These are phyloP conservation scores for Rana temporaria DNA, from an alignment of 2,113 vertebrate genomes.

Conservation along the genomic window DNA sequence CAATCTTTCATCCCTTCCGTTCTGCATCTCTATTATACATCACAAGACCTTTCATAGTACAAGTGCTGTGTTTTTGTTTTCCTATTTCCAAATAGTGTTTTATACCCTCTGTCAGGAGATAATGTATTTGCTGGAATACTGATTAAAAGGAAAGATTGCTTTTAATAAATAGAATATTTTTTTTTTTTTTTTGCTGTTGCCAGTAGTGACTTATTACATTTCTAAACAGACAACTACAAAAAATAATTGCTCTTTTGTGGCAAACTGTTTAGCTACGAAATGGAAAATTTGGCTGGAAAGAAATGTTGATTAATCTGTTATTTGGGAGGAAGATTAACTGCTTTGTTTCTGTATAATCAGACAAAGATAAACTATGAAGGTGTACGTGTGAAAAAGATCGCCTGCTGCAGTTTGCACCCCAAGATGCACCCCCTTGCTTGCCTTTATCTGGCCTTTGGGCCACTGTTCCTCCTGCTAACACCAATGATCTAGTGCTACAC, in stretches of 20 bases:
- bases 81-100: background rate
- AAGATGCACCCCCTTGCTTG: too few relatives aligned
- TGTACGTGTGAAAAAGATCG: too few relatives aligned
- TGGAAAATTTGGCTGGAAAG: background rate
- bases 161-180: slow-evolving; percentile 64
- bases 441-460: too few relatives aligned
- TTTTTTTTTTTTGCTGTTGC: background rate
- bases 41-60: too few relatives aligned
- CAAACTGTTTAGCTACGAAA: background rate
- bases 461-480: too few relatives aligned
- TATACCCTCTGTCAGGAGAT: slow-evolving; percentile 59
- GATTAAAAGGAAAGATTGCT: slow-evolving; percentile 64
- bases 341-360: slow-evolving; percentile 11
- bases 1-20: too few relatives aligned
- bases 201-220: background rate
- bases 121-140: slow-evolving; percentile 60
- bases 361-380: slow-evolving; percentile 5
- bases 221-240: background rate
- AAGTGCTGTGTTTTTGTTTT: background rate
- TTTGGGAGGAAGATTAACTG: slow-evolving; percentile 6
- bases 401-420: too few relatives aligned
- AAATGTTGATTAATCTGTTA: background rate
- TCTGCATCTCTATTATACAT: too few relatives aligned
- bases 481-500: too few relatives aligned
- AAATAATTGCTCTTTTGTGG: slow-evolving; percentile 16